Base-by-base conservation (phyloP, 2,113 vertebrate species). In the Holacanthus passer region DNA sequence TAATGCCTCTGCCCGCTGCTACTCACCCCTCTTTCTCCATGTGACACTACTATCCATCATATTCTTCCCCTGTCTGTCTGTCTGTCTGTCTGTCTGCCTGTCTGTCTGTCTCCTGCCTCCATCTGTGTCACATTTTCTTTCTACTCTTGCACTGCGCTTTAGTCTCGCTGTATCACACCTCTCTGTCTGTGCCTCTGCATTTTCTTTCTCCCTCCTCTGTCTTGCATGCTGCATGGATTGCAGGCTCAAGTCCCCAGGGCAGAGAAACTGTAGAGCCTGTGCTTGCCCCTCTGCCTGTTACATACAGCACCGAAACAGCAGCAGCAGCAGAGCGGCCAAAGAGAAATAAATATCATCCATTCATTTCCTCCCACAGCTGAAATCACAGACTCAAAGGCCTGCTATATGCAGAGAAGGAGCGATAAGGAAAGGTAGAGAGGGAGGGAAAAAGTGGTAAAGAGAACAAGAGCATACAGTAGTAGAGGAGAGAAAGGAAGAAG, bases 341-440 rank as follows among this genome's bases (percentile, higher is more conserved):
- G 91, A 93, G 88, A 74, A 89, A 92, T 82, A 89, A 92, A 95
- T 93, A 93, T 91, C 85, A 87, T 87, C 88, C 90, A 93, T 94
- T 92, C 83, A 91, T 94, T 94, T 95, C 92, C 94, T 92, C 85
- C 85, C 85, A 91, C 92, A 93, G 93, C 95, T 92, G 91, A 92
- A 92, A 95, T 91, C 94, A 87, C 90, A 94, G 87, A 81, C 81
- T 87, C 70, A 83, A 80, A 86, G 74, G 90, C 80, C 91, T 83
- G 79, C 81, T 80, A 50, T 79, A 84, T 50, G 83, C 73, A 80
- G 65, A 75, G 82, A 78, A 86, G 69, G 73, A 81, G 65, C 81
- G 80, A 91, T 75, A 87, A 74, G 76, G 59, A 83, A 45, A 78
- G 69, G 65, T 55, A 73, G 63, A 80, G 76, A 75, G 48, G 74